Conservation (phyloP, 1,140 invertebrate species). For the Dufourea novaeangliae region DNA sequence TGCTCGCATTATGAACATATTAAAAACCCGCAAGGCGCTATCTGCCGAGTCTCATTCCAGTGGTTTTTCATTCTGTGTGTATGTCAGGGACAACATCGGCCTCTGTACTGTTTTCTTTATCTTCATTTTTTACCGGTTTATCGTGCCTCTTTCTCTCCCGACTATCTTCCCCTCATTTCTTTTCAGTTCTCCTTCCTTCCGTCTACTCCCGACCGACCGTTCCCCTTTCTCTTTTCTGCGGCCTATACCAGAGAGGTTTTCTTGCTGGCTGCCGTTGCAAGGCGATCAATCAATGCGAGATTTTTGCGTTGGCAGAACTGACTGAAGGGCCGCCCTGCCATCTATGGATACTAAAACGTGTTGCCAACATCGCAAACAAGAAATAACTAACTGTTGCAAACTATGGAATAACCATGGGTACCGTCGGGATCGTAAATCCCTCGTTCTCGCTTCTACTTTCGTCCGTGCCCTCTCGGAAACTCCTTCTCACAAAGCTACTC, state of each 20-base stretch:
- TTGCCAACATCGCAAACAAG: slow-evolving; percentile 75
- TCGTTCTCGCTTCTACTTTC: slow-evolving; percentile 32
- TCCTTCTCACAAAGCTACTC: not conserved
- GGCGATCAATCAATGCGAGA: slow-evolving; percentile 76
- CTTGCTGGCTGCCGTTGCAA: slow-evolving; percentile 45
- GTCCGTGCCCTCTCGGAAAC: slow-evolving; percentile 4
- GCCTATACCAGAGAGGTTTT: slow-evolving; percentile 25
- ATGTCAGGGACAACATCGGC: slow-evolving; percentile 49
- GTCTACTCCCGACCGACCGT: slow-evolving; percentile 5
- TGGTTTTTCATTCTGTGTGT: slow-evolving; percentile 51
- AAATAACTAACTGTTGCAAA: slow-evolving; percentile 74
- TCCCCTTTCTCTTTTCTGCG: slow-evolving; percentile 54
- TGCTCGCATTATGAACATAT: slow-evolving; percentile 66
- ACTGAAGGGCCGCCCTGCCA: slow-evolving; percentile 70
- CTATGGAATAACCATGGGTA: slow-evolving; percentile 64
- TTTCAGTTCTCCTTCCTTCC: slow-evolving; percentile 12
- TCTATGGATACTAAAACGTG: slow-evolving; percentile 76
- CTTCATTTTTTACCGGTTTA: slow-evolving; percentile 34
- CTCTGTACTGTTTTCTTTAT: slow-evolving; percentile 49
- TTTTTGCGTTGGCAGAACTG: slow-evolving; percentile 70
- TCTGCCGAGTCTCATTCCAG: slow-evolving; percentile 15
- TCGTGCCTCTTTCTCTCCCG: slow-evolving; percentile 53
- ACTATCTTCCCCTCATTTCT: slow-evolving; percentile 30
- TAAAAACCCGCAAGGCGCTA: slow-evolving; percentile 61
- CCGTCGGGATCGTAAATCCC: slow-evolving; percentile 36